These are phyloP conservation scores for Orthosia gothica DNA, from an alignment of 2,888 invertebrate species.

Conservation along the genomic window DNA sequence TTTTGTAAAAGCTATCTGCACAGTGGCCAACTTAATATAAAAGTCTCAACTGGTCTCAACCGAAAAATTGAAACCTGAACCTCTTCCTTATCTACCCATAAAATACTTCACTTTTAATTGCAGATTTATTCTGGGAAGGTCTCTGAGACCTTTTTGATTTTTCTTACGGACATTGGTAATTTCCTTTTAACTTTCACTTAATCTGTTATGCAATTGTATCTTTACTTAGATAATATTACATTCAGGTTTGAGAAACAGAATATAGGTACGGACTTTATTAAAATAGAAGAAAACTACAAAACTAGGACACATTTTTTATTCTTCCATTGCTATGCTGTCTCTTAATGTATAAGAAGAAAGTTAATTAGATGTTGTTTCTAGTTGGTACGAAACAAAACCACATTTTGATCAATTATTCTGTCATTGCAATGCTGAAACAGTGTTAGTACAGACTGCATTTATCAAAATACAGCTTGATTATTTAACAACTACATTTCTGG, in stretches of 20 bases:
- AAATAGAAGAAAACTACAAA: neutral
- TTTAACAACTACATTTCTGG: neutral
- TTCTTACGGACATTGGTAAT: neutral
- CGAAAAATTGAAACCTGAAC: constrained; percentile 29
- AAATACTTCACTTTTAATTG: constrained; percentile 31
- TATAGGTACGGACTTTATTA: neutral
- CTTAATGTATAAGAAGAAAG: neutral
- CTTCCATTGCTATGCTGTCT: neutral
- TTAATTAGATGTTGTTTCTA: constrained; percentile 31
- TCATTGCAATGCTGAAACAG: neutral
- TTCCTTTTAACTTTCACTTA: neutral
- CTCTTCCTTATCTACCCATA: constrained; percentile 20
- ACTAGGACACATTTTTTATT: neutral
- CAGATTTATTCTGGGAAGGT: constrained; percentile 10
- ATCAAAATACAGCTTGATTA: neutral
- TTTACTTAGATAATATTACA: neutral
- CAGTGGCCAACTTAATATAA: constrained; percentile 32
- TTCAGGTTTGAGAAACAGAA: neutral
- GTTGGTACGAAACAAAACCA: constrained; percentile 17
- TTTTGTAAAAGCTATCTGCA: constrained; percentile 10
- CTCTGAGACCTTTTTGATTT: neutral
- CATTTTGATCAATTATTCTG: constrained; percentile 27
- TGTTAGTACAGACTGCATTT: neutral
- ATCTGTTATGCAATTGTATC: neutral
- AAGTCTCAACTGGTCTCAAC: constrained; percentile 23